Conservation (phyloP, 1,140 invertebrate species). For the Andrena cerasifolii region DNA sequence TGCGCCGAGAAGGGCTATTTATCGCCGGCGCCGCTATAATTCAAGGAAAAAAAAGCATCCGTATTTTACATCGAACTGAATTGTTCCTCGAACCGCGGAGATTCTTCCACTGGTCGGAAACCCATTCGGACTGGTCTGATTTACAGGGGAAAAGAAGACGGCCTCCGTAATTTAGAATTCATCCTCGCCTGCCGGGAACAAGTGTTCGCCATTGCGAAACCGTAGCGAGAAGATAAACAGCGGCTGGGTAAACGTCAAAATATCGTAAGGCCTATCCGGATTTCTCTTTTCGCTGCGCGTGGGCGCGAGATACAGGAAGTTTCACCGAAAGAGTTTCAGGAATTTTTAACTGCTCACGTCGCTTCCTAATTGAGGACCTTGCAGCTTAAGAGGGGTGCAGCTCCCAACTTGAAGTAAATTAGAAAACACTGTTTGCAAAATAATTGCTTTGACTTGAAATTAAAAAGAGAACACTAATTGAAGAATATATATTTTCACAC, state of each 20-base stretch:
- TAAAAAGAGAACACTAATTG: too few species aligned
- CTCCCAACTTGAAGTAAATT: too few species aligned
- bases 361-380: too few species aligned
- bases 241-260: slow-evolving; percentile 18
- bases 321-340: not conserved
- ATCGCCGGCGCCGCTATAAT: too few species aligned
- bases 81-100: too few species aligned
- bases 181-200: not conserved
- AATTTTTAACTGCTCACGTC: too few species aligned
- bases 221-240: not conserved
- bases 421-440: too few species aligned
- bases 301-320: not conserved
- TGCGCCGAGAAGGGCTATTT: not conserved
- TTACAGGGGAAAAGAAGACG: not conserved
- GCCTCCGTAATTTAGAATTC: not conserved
- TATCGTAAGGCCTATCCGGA: slow-evolving; percentile 25
- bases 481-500: too few species aligned
- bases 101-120: not conserved
- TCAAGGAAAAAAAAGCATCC: not conserved
- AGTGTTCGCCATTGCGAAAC: not conserved
- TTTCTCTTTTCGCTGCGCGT: slow-evolving; percentile 20
- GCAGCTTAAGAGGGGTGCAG: too few species aligned
- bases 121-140: not conserved
- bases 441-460: too few species aligned
- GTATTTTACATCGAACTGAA: too few species aligned